Conservation (phyloP, 2,888 invertebrate genomes). For the Zootermopsis nevadensis region DNA sequence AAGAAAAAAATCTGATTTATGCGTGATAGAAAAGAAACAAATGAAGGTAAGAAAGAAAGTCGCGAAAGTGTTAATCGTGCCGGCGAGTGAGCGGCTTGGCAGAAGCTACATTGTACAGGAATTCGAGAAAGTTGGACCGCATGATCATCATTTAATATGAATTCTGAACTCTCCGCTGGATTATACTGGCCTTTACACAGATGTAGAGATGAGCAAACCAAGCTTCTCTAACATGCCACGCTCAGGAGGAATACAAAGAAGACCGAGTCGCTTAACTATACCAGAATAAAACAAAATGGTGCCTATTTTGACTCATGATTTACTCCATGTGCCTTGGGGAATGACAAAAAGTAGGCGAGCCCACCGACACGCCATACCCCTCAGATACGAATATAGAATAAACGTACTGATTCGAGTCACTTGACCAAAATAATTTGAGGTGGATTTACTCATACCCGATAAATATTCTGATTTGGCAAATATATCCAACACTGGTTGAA, state of each 20-base stretch:
- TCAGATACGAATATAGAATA: too few species aligned
- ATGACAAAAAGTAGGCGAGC: too few species aligned
- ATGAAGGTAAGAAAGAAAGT: slow-evolving; percentile 21
- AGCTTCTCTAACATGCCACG: neutral
- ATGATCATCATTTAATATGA: neutral
- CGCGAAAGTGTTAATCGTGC: slow-evolving; percentile 34
- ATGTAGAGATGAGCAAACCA: neutral
- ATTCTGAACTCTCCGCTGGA: neutral
- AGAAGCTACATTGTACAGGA: slow-evolving; percentile 7
- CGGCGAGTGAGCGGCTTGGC: slow-evolving; percentile 27
- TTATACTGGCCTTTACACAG: neutral
- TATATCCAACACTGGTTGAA: too few species aligned
- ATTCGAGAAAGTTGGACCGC: slow-evolving; percentile 43
- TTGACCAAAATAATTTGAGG: too few species aligned
- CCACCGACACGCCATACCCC: too few species aligned
- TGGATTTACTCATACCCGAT: too few species aligned
- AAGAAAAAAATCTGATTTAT: neutral
- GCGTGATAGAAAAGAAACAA: neutral
- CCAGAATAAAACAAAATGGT: too few species aligned
- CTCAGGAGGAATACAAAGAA: neutral
- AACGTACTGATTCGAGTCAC: too few species aligned
- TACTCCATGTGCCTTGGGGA: too few species aligned
- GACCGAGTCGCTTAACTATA: too few species aligned
- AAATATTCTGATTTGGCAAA: too few species aligned
- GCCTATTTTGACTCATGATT: too few species aligned